These are phyloP conservation scores for Drosophila austrosaltans DNA, from an alignment of 2,888 invertebrate genomes.

Conservation along the genomic window DNA sequence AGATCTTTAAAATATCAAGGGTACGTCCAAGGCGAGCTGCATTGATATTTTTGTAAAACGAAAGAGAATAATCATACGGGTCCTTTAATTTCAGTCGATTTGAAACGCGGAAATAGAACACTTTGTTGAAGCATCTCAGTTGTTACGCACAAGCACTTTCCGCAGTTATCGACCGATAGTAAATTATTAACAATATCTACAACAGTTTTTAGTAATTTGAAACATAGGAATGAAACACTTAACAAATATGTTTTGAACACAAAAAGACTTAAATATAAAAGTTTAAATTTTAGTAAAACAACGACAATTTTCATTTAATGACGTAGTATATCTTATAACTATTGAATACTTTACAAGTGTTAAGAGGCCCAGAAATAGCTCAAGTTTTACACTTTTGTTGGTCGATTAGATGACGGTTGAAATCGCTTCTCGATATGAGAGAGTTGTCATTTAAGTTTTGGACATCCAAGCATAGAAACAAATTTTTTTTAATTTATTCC, in stretches of 20 bases:
- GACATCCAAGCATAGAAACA: too few relatives aligned
- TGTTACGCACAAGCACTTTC: background rate
- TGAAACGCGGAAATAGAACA: background rate
- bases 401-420: too few relatives aligned
- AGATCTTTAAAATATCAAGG: constrained; percentile 7
- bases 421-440: too few relatives aligned
- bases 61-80: constrained; percentile 4
- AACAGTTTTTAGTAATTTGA: background rate
- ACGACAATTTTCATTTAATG: too few relatives aligned
- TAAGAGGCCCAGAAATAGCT: too few relatives aligned
- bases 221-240: background rate
- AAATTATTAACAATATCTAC: background rate
- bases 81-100: background rate
- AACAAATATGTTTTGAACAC: background rate
- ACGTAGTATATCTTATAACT: too few relatives aligned
- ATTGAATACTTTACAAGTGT: too few relatives aligned
- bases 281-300: too few relatives aligned
- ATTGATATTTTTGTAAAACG: background rate
- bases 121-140: background rate
- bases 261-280: too few relatives aligned
- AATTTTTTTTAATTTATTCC: background rate
- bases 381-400: too few relatives aligned
- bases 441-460: too few relatives aligned
- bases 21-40: constrained; percentile 5
- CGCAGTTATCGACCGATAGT: background rate